phyloP scores from a whole-genome alignment of 2,113 vertebrate genomes.

The Miniopterus natalensis region DNA sequence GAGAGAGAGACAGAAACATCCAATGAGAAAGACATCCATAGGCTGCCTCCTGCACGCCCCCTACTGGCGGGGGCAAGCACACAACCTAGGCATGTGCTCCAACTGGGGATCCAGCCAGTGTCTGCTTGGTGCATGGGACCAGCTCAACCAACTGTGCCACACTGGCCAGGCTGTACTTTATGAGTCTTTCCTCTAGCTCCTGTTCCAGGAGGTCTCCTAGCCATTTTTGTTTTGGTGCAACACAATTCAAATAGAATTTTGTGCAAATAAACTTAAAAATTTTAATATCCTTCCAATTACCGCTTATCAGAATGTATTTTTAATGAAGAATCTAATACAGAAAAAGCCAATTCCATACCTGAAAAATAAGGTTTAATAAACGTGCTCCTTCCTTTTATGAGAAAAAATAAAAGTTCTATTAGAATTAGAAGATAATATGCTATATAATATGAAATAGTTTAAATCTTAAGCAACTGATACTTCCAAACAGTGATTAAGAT shows the following conservation, averaged over 20 bases:
- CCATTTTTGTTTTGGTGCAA: neutral
- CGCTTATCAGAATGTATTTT: neutral
- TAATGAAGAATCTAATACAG: neutral
- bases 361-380: slow-evolving; percentile 3
- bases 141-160: too few species aligned
- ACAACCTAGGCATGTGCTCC: too few species aligned
- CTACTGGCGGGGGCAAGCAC: too few species aligned
- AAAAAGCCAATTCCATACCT: neutral
- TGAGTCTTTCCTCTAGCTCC: neutral
- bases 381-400: neutral
- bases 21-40: too few species aligned
- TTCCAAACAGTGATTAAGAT: neutral
- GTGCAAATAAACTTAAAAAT: neutral
- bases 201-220: neutral
- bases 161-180: too few species aligned
- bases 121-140: too few species aligned
- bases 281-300: neutral
- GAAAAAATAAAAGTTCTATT: neutral
- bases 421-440: neutral
- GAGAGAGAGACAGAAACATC: too few species aligned
- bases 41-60: too few species aligned
- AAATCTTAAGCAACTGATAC: neutral
- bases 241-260: neutral
- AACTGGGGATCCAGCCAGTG: too few species aligned
- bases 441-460: slow-evolving; percentile 18